A percentile compares a stretch with the other conserved stretches of the same genome.
Conservation (phyloP, 2,888 invertebrate genomes). For the Harmothoe impar region DNA sequence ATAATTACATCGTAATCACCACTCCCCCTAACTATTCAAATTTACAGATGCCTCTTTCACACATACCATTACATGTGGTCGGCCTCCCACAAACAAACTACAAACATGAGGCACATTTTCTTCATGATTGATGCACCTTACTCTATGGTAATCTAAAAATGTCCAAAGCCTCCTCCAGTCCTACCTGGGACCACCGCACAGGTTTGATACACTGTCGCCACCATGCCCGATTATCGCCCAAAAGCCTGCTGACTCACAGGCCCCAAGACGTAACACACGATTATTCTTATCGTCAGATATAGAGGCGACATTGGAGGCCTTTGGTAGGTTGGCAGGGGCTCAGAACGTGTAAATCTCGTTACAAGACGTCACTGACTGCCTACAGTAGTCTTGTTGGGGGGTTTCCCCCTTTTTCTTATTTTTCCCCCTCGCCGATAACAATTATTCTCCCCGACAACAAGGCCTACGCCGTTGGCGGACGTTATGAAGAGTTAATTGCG, state of each 20-base stretch:
- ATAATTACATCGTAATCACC: too few relatives aligned
- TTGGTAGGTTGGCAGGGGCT: neutral
- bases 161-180: neutral
- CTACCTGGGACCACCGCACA: neutral
- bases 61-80: too few relatives aligned
- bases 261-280: neutral
- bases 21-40: too few relatives aligned
- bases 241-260: neutral
- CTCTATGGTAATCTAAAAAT: neutral
- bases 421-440: too few relatives aligned
- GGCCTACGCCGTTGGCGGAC: too few relatives aligned
- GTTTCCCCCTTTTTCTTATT: too few relatives aligned
- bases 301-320: constrained; percentile 2
- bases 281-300: constrained; percentile 9
- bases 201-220: constrained; percentile 29
- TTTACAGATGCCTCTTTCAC: too few relatives aligned
- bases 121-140: neutral
- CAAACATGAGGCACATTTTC: too few relatives aligned
- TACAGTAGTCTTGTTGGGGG: too few relatives aligned
- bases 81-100: too few relatives aligned
- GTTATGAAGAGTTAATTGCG: too few relatives aligned
- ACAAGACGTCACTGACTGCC: neutral
- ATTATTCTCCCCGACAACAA: too few relatives aligned
- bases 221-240: constrained; percentile 3
- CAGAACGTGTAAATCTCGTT: constrained; percentile 27